Conservation (phyloP, 2,113 vertebrate species). For the Dinomys branickii region DNA sequence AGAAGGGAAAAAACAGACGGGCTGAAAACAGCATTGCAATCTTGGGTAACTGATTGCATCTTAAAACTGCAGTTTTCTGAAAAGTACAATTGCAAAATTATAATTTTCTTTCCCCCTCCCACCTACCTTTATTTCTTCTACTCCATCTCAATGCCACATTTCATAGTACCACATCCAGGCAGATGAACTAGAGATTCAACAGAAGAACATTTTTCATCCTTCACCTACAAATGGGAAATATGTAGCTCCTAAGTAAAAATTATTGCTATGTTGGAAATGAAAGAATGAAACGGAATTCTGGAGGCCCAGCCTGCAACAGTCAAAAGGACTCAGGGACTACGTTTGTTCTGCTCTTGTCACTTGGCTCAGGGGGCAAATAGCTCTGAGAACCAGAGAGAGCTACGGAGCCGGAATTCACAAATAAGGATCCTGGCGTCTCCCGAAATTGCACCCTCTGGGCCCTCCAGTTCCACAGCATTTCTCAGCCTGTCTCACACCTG, state of each 20-base stretch:
- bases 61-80: not conserved
- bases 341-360: conserved; percentile 7
- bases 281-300: not conserved
- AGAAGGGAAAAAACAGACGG: not conserved
- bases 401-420: not conserved
- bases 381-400: conserved; percentile 16
- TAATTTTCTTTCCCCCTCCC: not conserved
- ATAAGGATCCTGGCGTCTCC: not conserved
- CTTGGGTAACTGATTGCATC: not conserved
- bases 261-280: conserved; percentile 15
- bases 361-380: not conserved
- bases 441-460: conserved; percentile 12
- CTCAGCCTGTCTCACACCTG: not conserved
- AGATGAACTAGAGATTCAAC: conserved; percentile 33
- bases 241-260: conserved; percentile 17
- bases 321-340: not conserved
- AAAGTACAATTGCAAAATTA: not conserved
- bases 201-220: conserved; percentile 7
- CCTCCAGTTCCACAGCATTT: not conserved
- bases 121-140: not conserved
- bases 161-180: not conserved
- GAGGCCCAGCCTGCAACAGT: not conserved
- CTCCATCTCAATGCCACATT: not conserved
- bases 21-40: not conserved
- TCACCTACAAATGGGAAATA: not conserved